Conservation (phyloP, 2,113 vertebrate species). For the Aptenodytes patagonicus region DNA sequence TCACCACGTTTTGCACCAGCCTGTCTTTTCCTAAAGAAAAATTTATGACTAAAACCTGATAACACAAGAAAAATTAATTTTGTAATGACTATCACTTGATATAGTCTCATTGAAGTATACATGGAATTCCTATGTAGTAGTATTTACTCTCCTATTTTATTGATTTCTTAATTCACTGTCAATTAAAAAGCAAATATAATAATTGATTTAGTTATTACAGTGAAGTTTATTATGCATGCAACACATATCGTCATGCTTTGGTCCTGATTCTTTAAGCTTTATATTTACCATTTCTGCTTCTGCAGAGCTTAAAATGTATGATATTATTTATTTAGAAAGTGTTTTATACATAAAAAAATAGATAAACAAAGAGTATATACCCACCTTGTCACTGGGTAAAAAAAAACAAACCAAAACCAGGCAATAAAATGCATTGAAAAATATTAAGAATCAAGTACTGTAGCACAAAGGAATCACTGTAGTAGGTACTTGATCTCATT, state of each 20-base stretch:
- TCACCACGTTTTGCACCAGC: not conserved
- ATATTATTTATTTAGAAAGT: not conserved
- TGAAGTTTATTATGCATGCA: not conserved
- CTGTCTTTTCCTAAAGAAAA: not conserved
- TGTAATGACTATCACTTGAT: not conserved
- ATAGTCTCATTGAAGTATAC: not conserved
- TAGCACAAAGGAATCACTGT: not conserved
- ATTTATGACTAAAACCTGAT: not conserved
- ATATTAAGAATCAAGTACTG: not conserved
- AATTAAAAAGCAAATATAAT: not conserved
- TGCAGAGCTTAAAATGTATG: not conserved
- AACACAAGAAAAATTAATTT: not conserved
- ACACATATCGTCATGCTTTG: not conserved
- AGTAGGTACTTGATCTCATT: not conserved
- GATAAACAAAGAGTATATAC: not conserved
- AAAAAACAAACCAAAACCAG: fast-evolving
- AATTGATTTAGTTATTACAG: not conserved
- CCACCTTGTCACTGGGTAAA: not conserved
- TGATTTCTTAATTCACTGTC: not conserved
- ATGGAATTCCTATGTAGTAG: not conserved
- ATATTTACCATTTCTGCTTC: not conserved
- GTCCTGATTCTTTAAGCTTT: not conserved
- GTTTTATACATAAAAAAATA: not conserved
- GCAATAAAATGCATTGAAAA: not conserved
- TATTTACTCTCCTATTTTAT: not conserved